These are phyloP conservation scores for Avahi laniger DNA, from an alignment of 2,797 vertebrate genomes.

Conservation along the genomic window DNA sequence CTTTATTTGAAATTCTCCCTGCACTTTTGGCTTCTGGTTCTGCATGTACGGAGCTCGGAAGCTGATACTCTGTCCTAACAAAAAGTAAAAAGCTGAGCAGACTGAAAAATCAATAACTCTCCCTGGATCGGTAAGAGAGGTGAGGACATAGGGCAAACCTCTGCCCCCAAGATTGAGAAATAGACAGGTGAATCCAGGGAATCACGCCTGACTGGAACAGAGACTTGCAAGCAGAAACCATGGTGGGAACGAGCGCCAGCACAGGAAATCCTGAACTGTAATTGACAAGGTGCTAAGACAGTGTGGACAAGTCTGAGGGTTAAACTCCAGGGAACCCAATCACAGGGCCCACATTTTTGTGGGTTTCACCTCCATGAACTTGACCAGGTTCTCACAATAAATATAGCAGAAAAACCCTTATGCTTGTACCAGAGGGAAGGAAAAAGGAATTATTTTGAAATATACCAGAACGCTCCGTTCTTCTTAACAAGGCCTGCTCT, in stretches of 20 bases:
- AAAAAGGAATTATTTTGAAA: background rate
- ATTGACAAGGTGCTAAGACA: background rate
- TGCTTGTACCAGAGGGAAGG: background rate
- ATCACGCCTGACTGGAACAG: background rate
- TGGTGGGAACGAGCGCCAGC: no score
- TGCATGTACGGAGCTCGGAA: background rate
- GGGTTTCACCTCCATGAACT: background rate
- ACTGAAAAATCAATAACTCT: background rate
- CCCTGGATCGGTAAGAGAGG: background rate
- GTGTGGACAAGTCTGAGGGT: background rate
- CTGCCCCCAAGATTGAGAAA: background rate
- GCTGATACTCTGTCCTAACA: background rate
- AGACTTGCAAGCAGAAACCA: background rate
- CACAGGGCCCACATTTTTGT: background rate
- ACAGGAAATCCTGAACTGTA: background rate
- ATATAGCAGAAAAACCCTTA: background rate
- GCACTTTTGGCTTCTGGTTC: background rate
- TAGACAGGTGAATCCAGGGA: background rate
- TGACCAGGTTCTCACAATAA: background rate
- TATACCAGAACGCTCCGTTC: no score
- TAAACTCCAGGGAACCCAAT: background rate
- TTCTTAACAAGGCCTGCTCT: background rate
- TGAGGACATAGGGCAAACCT: background rate
- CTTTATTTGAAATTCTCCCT: background rate
- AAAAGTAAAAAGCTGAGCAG: background rate